phyloP scores from a whole-genome alignment of 2,797 vertebrate genomes.

The Monodelphis domestica region DNA sequence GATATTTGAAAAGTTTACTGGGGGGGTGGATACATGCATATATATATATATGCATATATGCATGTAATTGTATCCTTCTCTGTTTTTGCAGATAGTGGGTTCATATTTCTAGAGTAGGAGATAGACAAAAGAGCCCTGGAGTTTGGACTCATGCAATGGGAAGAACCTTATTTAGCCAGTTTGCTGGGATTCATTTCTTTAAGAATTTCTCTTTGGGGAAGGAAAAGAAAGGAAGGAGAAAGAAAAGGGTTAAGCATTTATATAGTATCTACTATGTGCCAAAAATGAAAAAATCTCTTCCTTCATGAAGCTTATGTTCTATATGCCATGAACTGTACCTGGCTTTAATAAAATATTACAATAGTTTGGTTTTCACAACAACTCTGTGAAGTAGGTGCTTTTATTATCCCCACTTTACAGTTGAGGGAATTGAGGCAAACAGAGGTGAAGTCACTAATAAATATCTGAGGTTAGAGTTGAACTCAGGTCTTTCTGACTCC shows the following conservation, averaged over 20 bases:
- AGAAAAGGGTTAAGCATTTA: background rate
- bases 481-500: background rate
- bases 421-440: background rate
- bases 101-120: slow-evolving; percentile 15
- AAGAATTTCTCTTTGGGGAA: slow-evolving; percentile 29
- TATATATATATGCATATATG: too few species aligned
- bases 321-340: background rate
- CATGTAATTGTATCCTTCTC: background rate
- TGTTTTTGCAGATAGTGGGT: slow-evolving; percentile 12
- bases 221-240: background rate
- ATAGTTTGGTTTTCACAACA: background rate
- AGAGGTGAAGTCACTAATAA: background rate
- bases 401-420: background rate
- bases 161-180: slow-evolving; percentile 37
- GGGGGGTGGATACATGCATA: too few species aligned
- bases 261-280: background rate
- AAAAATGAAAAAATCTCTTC: background rate
- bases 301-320: background rate
- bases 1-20: slow-evolving; percentile 2
- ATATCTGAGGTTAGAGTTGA: background rate
- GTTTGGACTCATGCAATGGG: background rate
- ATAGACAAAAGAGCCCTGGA: background rate
- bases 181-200: slow-evolving; percentile 31
- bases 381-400: background rate
- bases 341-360: background rate